Evolutionary conservation across 2,113 vertebrate species (phyloP).

Genomic region (Sebastes fasciatus): DNA sequence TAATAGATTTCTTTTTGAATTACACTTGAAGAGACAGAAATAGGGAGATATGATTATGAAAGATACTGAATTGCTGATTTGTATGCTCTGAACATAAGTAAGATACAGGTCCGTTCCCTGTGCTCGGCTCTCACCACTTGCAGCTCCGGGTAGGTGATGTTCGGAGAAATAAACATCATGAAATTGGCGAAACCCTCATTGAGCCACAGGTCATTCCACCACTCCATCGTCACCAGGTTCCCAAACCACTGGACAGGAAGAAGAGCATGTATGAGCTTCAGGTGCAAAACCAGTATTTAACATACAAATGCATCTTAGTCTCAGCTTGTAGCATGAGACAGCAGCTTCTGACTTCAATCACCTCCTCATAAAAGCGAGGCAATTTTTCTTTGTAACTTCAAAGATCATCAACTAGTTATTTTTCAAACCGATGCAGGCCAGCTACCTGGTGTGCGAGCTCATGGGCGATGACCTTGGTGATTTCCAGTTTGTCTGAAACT

Average conservation of each 20-base stretch:
- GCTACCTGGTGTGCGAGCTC: constrained; percentile 85
- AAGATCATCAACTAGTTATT: too few relatives aligned
- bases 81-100: not conserved
- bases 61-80: not conserved
- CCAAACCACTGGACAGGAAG: constrained; percentile 81
- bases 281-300: not conserved
- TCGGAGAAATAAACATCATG: constrained; percentile 82
- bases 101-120: not conserved
- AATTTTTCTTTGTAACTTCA: not conserved
- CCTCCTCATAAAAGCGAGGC: not conserved
- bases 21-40: not conserved
- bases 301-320: not conserved
- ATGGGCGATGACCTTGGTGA: constrained; percentile 83
- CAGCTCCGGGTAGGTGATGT: constrained; percentile 80
- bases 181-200: constrained; percentile 86
- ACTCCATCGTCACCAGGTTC: constrained; percentile 87
- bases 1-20: not conserved
- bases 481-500: constrained; percentile 79
- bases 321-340: not conserved
- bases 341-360: not conserved
- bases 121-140: constrained; percentile 78
- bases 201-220: constrained; percentile 87
- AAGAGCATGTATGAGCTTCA: not conserved
- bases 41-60: not conserved
- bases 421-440: too few relatives aligned